Conservation (phyloP, 1,140 invertebrate species). For the Aphis gossypii region DNA sequence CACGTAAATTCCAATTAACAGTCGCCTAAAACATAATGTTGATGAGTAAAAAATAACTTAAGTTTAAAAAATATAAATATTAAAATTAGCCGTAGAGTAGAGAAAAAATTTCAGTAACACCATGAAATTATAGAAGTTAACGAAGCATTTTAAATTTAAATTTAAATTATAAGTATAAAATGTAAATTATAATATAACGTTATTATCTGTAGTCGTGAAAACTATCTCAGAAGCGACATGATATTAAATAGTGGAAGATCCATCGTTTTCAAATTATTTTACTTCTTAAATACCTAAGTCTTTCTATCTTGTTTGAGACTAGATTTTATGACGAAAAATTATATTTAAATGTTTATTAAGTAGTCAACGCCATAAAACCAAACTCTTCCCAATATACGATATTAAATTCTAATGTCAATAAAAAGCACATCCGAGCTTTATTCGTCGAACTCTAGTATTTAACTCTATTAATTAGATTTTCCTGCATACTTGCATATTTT, state of each 20-base stretch:
- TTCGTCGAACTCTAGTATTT: not conserved
- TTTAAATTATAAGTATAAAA: not conserved
- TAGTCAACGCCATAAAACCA: not conserved
- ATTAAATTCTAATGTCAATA: not conserved
- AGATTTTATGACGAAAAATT: not conserved
- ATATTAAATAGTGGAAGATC: not conserved
- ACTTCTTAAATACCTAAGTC: not conserved
- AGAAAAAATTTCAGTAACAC: not conserved
- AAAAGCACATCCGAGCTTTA: not conserved
- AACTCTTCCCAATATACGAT: not conserved
- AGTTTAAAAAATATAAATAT: not conserved
- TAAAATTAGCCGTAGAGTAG: not conserved
- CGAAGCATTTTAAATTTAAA: not conserved
- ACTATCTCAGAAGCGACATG: not conserved
- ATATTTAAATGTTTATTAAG: not conserved
- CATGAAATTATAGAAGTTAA: not conserved
- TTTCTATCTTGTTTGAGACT: not conserved
- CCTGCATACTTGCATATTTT: not conserved
- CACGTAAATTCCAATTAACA: not conserved
- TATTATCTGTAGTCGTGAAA: not conserved
- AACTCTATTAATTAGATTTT: too few relatives aligned
- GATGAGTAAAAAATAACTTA: not conserved
- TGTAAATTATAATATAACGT: not conserved
- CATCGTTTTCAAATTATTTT: not conserved
- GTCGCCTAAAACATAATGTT: not conserved